A percentile compares a stretch with the other conserved stretches of the same genome.
Conservation (phyloP, 2,113 vertebrate species). For the Pedionomus torquatus region DNA sequence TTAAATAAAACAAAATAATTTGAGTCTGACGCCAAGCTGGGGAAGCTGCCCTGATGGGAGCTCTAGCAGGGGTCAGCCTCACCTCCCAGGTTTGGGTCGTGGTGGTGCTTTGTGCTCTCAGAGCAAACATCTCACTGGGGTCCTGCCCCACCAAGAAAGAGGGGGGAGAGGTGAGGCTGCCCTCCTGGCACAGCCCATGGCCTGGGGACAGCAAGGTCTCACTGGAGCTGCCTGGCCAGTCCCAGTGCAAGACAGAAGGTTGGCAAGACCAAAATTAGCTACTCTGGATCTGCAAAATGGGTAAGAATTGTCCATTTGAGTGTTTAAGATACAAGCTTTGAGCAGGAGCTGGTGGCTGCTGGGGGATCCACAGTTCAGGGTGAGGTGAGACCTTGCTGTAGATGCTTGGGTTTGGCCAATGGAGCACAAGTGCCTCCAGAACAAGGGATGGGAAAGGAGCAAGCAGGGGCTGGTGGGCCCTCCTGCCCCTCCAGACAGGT, state of each 20-base stretch:
- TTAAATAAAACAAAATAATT: neutral
- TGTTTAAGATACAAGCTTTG: fast-evolving
- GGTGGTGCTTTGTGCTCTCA: neutral
- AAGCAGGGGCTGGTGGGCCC: neutral
- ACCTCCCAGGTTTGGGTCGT: fast-evolving
- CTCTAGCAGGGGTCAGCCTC: neutral
- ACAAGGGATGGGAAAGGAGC: neutral
- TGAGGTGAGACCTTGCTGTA: fast-evolving
- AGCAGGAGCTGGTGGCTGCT: neutral
- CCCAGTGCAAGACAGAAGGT: no score
- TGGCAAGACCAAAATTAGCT: neutral
- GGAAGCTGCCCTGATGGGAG: no score
- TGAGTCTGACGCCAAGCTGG: fast-evolving
- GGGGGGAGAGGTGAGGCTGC: neutral
- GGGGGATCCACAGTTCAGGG: fast-evolving
- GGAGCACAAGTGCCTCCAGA: neutral
- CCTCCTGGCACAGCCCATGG: neutral
- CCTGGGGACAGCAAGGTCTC: neutral
- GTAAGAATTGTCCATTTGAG: fast-evolving
- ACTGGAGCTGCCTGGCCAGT: neutral
- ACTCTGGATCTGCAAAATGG: neutral
- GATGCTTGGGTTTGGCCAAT: neutral
- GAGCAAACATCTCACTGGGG: neutral
- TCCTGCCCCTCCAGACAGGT: no score
- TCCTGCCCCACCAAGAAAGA: neutral